Evolutionary conservation across 2,888 invertebrate genomes (phyloP), one percentile per base, ranked within the genome.

Genomic region (Sinodicranocentrus sp.): DNA sequence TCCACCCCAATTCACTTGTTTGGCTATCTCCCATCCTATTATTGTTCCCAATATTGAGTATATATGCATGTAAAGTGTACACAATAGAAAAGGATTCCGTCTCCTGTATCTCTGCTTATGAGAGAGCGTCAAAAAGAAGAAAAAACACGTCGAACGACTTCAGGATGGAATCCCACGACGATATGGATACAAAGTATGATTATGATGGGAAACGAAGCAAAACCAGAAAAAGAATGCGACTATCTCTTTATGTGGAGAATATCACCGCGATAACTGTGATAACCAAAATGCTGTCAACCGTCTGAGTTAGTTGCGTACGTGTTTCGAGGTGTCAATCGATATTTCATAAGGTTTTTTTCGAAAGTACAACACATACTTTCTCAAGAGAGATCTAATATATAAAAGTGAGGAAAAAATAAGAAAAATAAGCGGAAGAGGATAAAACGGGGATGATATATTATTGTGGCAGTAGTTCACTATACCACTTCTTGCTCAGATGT

Each of bases 301-400:
- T 78, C 77, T 59, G 28, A 68, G 68, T 70, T 78, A 43, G 61
- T 68, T 59, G 59, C 33, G 70, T 70, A 78, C 78, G 78, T 78
- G 78, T 78, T 78, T 70, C 19, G 61, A 70, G 78, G 61, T 78
- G 78, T 70, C 78, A 78, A 78, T 78, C 78, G 78, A 78, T 78
- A 78, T 70, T 78, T 77, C 59, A 77, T 68, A 68, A 77, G 68
- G 54, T 44, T 68, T 77, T 70, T 77, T 68, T 15, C 26, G 33
- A 68, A 76, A 77, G 39, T 43, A 67, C 77, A 77, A 61, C 59
- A 68, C 57, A 48, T n/a, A 43, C 78, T 76, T 65, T 59, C 61
- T 59, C 70, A 68, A 77, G 70, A 78, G 78, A 61, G 70, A 61
- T 61, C 48, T 70, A 68, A 68, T 48, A 70, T n/a, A n/a, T 44